Conservation (phyloP, 2,113 vertebrate genomes). For the Eulemur macaco region DNA sequence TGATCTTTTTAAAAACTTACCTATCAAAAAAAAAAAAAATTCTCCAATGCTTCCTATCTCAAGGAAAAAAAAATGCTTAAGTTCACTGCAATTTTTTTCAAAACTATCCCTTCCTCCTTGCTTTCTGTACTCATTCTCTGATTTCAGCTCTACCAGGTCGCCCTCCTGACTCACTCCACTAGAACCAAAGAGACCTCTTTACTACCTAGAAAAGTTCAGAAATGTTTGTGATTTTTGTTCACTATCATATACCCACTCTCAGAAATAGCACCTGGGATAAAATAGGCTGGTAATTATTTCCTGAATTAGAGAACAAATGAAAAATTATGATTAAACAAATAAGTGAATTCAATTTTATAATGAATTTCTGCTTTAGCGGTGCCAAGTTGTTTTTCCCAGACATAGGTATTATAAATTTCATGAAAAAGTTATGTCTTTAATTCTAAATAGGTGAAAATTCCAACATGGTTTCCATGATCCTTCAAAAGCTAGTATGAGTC, state of each 20-base stretch:
- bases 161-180: not conserved
- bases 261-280: not conserved
- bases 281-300: not conserved
- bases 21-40: not conserved
- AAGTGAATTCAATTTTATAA: not conserved
- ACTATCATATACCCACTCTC: not conserved
- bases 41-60: not conserved
- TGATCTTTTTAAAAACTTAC: not conserved
- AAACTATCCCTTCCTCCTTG: not conserved
- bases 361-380: not conserved
- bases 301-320: not conserved
- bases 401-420: not conserved
- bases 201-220: not conserved
- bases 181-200: not conserved
- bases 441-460: not conserved
- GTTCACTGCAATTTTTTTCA: not conserved
- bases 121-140: not conserved
- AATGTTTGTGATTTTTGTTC: not conserved
- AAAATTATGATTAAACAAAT: not conserved
- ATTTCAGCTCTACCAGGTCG: not conserved
- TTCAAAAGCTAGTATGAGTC: not conserved
- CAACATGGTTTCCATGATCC: not conserved
- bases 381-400: not conserved
- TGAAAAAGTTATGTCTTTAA: not conserved
- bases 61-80: not conserved